Base-by-base conservation (phyloP, 1,140 invertebrate species). In the Drosophila nannoptera region DNA sequence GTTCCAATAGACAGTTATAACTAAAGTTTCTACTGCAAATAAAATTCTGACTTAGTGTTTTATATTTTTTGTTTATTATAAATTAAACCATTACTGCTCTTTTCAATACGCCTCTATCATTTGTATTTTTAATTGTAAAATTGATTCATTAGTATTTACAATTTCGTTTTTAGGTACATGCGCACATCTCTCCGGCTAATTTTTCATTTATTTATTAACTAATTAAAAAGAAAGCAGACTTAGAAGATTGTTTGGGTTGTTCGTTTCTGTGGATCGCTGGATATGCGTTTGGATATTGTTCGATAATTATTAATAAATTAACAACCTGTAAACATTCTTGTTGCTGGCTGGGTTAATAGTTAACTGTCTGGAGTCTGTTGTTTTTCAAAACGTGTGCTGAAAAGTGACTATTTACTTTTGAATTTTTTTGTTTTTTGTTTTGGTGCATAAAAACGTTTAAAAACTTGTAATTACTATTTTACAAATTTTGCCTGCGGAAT, bases 401-500 rank as follows among this genome's bases (percentile, higher is more conserved):
- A 86, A 84, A 81, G 60, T 58, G 8, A 72, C 76, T 68, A 81
- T 63, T 74, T 75, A 67, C 46, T 60, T 31, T 63, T 65, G 2
- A 14, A 63, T 59, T 62, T 61, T 67, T 55, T 73, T 76, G 48
- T 33, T 63, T 45, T 63, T 62, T 1, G 62, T 50, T 14, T 50
- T 52, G 76, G 78, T 83, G 76, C 80, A 83, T 76, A 73, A 67
- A 84, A 76, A 73, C 59, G 50, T 76, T 76, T 70, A 67, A 73
- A 86, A 86, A 69, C 42, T 73, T 78, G 53, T 55, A 46, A 48
- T 75, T 52, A 52, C 40, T 61, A 69, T 67, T 77, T 81, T 86
- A 86, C 81, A 86, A 86, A 66, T 45, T 77, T 86, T 86, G 81
- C 81, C 81, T 86, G 81, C 46, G 82, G 62, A 78, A 58, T 69